These are phyloP conservation scores for Forbesichthys papilliferus DNA, from an alignment of 2,113 vertebrate species.

Conservation along the genomic window DNA sequence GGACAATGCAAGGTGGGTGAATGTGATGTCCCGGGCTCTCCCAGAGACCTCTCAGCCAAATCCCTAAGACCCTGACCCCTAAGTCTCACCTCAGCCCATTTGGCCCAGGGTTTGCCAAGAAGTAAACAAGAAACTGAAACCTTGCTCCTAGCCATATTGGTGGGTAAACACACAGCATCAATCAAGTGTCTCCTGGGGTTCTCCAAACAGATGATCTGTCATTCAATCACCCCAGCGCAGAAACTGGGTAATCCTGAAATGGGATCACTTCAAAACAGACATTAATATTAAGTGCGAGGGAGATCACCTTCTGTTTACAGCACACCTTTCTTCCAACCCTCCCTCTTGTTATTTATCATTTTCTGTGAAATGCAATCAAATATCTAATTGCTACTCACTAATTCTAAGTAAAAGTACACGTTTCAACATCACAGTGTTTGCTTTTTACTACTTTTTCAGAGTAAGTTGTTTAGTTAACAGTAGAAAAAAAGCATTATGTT, in stretches of 20 bases:
- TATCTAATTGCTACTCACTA: too few relatives aligned
- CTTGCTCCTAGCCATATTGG: constrained; percentile 46
- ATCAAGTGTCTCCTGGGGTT: constrained; percentile 57
- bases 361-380: too few relatives aligned
- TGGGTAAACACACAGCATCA: constrained; percentile 69
- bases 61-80: constrained; percentile 39
- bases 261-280: constrained; percentile 64
- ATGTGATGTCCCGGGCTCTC: constrained; percentile 50
- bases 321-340: constrained; percentile 17
- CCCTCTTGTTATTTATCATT: too few relatives aligned
- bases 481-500: neutral
- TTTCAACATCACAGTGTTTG: too few relatives aligned
- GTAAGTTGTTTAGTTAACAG: too few relatives aligned
- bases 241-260: constrained; percentile 67
- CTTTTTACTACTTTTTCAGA: too few relatives aligned
- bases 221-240: constrained; percentile 66
- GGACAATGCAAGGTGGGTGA: constrained; percentile 54
- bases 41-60: constrained; percentile 15
- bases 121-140: constrained; percentile 47
- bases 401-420: too few relatives aligned
- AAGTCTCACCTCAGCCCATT: constrained; percentile 30
- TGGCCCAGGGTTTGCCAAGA: constrained; percentile 52
- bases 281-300: constrained; percentile 73
- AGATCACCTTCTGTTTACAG: constrained; percentile 56
- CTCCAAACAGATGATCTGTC: constrained; percentile 68